Evolutionary conservation across 2,797 vertebrate species (phyloP).

Genomic region (Acanthis flammea): DNA sequence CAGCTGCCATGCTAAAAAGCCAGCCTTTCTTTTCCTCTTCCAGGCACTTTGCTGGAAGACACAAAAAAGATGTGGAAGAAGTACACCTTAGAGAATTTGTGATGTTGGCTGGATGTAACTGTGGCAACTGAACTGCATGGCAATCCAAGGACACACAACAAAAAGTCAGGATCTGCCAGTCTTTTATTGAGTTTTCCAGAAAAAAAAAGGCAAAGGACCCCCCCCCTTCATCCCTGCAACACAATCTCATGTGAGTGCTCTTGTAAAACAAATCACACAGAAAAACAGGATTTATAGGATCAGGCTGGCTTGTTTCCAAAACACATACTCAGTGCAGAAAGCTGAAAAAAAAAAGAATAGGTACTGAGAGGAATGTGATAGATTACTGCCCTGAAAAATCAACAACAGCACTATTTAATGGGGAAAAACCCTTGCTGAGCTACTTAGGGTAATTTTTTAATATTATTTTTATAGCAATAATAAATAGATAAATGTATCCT

Average conservation of each 20-base stretch:
- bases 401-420: neutral
- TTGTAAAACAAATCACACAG: slow-evolving; percentile 23
- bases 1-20: neutral
- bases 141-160: neutral
- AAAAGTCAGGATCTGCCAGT: neutral
- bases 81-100: neutral
- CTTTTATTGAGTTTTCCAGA: neutral
- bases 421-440: neutral
- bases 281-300: slow-evolving; percentile 47
- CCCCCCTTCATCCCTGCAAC: neutral
- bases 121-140: neutral
- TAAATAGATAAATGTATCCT: neutral
- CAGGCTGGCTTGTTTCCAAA: slow-evolving; percentile 51
- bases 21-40: neutral
- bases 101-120: neutral
- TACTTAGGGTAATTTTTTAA: neutral
- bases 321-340: slow-evolving; percentile 11
- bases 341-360: neutral
- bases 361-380: neutral
- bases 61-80: neutral
- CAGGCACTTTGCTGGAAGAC: neutral
- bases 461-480: neutral
- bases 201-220: neutral
- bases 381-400: slow-evolving; percentile 9
- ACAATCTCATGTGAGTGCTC: neutral